These are phyloP conservation scores for Drosophila buzzatii DNA, from an alignment of 2,888 invertebrate species.

Conservation along the genomic window DNA sequence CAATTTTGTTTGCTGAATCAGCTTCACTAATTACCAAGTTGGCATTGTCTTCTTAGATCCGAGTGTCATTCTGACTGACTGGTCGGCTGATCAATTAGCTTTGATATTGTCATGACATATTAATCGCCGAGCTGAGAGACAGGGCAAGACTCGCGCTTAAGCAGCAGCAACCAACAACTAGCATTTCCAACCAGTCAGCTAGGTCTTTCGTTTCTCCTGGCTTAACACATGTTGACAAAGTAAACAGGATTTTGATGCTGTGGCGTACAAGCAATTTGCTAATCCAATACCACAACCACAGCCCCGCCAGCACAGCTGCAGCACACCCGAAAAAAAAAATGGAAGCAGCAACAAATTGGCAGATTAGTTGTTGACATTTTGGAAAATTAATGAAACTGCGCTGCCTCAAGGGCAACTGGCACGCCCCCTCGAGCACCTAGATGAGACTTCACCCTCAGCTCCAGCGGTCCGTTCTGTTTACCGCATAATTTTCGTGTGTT, in stretches of 20 bases:
- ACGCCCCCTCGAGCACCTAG: conserved; percentile 19
- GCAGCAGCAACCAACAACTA: conserved; percentile 37
- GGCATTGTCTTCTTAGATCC: conserved; percentile 39
- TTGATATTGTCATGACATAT: conserved; percentile 77
- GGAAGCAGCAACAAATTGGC: conserved; percentile 79
- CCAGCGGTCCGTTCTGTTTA: conserved; percentile 53
- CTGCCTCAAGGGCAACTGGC: conserved; percentile 62
- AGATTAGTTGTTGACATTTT: conserved; percentile 83
- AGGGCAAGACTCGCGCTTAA: conserved; percentile 57
- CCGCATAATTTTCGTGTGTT: conserved; percentile 70
- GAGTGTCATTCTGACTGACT: conserved; percentile 3
- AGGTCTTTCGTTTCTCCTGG: conserved; percentile 70
- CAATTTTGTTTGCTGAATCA: conserved; percentile 19
- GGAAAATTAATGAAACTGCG: conserved; percentile 82
- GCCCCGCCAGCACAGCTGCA: conserved; percentile 25
- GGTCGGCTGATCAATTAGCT: conserved; percentile 75
- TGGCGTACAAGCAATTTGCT: conserved; percentile 67
- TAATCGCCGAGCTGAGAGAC: conserved; percentile 66
- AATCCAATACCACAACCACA: conserved; percentile 44
- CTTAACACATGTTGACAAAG: conserved; percentile 83
- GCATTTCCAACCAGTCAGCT: conserved; percentile 41
- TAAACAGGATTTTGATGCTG: conserved; percentile 80
- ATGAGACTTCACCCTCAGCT: conserved; percentile 1
- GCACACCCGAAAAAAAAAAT: conserved; percentile 5
- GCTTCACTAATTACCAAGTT: conserved; percentile 50